Percentiles rank a stretch among this genome's conserved stretches.
These are phyloP conservation scores for Eubucco bourcierii DNA, from an alignment of 2,113 vertebrate species.

Conservation along the genomic window DNA sequence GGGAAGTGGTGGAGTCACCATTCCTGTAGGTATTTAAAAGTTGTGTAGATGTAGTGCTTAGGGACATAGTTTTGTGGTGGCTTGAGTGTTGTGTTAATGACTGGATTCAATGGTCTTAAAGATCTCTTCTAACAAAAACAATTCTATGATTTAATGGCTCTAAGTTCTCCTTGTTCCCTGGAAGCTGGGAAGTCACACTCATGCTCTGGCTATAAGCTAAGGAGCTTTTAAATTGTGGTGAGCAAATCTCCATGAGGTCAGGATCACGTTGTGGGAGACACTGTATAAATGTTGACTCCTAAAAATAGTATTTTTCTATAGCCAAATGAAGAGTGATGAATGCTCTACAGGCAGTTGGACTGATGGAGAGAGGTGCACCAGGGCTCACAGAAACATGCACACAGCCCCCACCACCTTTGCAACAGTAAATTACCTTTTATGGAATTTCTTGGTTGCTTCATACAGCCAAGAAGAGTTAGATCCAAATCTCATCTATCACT, in stretches of 20 bases:
- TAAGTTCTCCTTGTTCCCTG: neutral
- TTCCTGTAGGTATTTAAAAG: no score
- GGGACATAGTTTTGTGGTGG: no score
- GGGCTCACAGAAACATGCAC: neutral
- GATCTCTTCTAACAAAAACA: no score
- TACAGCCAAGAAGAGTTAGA: neutral
- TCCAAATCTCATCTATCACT: neutral
- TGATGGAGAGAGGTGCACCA: neutral
- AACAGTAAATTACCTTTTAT: neutral
- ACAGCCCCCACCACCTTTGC: neutral
- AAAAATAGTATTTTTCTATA: neutral
- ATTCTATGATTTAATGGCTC: no score
- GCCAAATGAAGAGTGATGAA: neutral
- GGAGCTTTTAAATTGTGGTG: neutral
- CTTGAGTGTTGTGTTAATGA: no score
- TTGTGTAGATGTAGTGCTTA: no score
- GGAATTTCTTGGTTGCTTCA: neutral
- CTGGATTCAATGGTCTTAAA: no score
- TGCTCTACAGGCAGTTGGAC: neutral
- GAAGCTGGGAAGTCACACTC: neutral
- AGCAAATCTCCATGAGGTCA: neutral
- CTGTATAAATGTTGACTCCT: accelerated
- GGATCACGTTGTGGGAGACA: neutral
- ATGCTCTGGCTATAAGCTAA: neutral
- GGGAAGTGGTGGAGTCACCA: no score